These are phyloP conservation scores for Drosophila trapezifrons DNA, from an alignment of 1,140 invertebrate genomes.

Conservation along the genomic window DNA sequence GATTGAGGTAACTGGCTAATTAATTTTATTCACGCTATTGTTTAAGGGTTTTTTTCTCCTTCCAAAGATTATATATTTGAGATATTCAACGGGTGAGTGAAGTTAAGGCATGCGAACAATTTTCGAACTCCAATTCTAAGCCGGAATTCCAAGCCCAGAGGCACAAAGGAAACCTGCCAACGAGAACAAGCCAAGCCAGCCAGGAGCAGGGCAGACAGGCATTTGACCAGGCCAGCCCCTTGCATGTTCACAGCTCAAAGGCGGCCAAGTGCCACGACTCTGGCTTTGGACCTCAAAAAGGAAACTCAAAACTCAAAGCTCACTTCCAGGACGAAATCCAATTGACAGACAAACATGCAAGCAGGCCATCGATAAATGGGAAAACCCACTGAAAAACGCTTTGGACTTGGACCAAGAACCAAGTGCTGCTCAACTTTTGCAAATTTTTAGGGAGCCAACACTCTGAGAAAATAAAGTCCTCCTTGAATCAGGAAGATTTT, in stretches of 20 bases:
- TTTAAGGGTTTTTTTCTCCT: background rate
- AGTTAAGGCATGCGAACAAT: conserved; percentile 30
- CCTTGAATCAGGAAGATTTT: too few species aligned
- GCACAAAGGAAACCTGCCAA: conserved; percentile 45
- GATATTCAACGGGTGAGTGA: conserved; percentile 15
- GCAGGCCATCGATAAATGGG: conserved; percentile 49
- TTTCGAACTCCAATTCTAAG: conserved; percentile 25
- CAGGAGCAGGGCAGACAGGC: conserved; percentile 14
- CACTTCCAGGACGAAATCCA: conserved; percentile 53
- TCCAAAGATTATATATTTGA: conserved; percentile 5
- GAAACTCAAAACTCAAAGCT: conserved; percentile 44
- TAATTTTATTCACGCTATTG: conserved; percentile 8
- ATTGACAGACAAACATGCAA: conserved; percentile 62
- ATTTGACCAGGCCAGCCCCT: conserved; percentile 41
- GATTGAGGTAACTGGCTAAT: conserved; percentile 8
- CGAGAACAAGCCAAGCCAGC: background rate
- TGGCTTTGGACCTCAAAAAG: conserved; percentile 18
- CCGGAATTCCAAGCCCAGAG: conserved; percentile 36
- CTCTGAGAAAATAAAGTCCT: background rate
- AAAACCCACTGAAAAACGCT: conserved; percentile 47
- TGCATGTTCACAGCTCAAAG: conserved; percentile 43
- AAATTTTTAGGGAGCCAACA: conserved; percentile 17
- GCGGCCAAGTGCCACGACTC: conserved; percentile 43
- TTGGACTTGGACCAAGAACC: conserved; percentile 36
- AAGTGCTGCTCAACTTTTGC: conserved; percentile 18